phyloP scores from a whole-genome alignment of 2,113 vertebrate species.

The Phalacrocorax pelagicus region DNA sequence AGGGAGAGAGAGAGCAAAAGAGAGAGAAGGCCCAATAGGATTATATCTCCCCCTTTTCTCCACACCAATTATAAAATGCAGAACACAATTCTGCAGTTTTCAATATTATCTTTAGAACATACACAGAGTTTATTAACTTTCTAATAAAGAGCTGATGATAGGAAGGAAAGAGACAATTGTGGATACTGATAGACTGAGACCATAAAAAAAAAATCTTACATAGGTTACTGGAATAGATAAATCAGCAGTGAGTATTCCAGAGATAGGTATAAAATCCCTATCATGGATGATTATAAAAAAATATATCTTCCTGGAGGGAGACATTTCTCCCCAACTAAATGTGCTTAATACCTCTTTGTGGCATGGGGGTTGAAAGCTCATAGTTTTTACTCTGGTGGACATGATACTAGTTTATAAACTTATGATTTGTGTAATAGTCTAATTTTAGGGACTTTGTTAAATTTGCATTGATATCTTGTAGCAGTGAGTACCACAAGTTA shows the following conservation, averaged over 20 bases:
- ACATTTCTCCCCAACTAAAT: not conserved
- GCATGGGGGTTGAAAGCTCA: not conserved
- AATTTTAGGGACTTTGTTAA: not conserved
- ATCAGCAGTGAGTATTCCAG: not conserved
- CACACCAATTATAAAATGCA: constrained; percentile 65
- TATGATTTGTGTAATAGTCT: not conserved
- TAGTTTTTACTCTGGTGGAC: not conserved
- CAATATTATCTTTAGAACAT: constrained; percentile 62
- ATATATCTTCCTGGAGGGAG: not conserved
- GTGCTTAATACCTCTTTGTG: not conserved
- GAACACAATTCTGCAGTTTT: constrained; percentile 47
- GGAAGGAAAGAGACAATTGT: not conserved
- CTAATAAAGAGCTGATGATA: constrained; percentile 32
- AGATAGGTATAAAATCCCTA: not conserved
- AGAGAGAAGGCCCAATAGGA: constrained; percentile 46
- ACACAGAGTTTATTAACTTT: constrained; percentile 63
- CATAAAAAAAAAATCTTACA: not conserved
- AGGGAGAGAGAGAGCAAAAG: constrained; percentile 35
- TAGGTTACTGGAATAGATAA: not conserved
- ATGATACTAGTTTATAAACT: not conserved
- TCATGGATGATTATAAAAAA: not conserved
- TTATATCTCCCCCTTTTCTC: constrained; percentile 62
- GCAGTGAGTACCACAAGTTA: not conserved
- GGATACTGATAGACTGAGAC: not conserved
- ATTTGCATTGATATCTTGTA: not conserved